Conservation (phyloP, 2,797 vertebrate species). For the Cuculus canorus region DNA sequence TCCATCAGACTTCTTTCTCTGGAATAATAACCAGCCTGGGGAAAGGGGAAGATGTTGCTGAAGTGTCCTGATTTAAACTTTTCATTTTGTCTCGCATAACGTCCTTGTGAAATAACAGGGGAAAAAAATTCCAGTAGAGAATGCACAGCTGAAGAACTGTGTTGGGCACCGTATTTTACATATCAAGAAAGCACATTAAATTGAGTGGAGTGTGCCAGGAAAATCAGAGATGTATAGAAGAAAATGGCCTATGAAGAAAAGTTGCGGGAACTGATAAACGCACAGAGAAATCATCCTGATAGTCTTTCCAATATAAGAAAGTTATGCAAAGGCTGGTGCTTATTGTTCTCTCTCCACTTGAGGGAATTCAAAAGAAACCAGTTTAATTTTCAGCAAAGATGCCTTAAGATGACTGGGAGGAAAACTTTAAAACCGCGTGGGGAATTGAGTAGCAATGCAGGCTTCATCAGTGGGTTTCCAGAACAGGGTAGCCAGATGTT, state of each 20-base stretch:
- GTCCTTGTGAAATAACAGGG: background rate
- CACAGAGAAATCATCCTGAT: constrained; percentile 43
- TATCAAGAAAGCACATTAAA: background rate
- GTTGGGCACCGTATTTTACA: background rate
- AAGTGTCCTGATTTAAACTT: constrained; percentile 6
- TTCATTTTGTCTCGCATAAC: background rate
- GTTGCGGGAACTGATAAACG: constrained; percentile 57
- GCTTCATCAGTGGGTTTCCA: constrained; percentile 44
- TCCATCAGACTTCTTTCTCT: background rate
- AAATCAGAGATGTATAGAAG: constrained; percentile 13
- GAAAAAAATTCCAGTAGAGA: background rate
- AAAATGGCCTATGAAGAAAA: constrained; percentile 28
- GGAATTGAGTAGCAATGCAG: constrained; percentile 59
- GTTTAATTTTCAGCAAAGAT: constrained; percentile 70
- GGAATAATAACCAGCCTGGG: background rate
- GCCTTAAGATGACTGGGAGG: constrained; percentile 56
- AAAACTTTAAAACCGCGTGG: constrained; percentile 52
- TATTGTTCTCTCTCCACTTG: constrained; percentile 60
- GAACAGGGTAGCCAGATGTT: constrained; percentile 56
- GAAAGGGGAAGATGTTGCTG: background rate
- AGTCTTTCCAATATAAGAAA: constrained; percentile 31
- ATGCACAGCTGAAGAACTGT: background rate
- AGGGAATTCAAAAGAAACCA: constrained; percentile 68
- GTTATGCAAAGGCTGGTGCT: constrained; percentile 51
- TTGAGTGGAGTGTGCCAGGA: constrained; percentile 17